phyloP scores from a whole-genome alignment of 2,797 vertebrate species.

The Poecile montanus region DNA sequence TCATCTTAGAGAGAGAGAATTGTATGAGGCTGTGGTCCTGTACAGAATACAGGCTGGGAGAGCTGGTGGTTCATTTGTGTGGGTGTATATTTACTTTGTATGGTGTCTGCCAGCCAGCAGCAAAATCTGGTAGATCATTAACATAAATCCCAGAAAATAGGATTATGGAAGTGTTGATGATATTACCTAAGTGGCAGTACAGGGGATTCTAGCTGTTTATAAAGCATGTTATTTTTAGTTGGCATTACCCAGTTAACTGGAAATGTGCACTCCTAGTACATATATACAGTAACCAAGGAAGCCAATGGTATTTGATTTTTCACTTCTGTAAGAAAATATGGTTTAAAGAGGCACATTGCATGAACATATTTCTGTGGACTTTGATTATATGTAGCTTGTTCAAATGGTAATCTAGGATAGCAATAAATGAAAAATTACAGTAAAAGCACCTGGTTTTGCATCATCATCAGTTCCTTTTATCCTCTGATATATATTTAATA shows the following conservation, averaged over 20 bases:
- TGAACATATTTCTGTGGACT: not conserved
- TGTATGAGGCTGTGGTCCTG: not conserved
- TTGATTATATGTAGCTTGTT: not conserved
- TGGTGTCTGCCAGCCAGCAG: conserved; percentile 7
- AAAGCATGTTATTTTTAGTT: not conserved
- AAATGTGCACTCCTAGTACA: not conserved
- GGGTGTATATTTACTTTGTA: not conserved
- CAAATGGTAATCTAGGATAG: not conserved
- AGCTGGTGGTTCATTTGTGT: not conserved
- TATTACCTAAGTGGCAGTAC: conserved; percentile 22
- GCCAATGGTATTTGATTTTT: not conserved
- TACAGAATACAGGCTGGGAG: not conserved
- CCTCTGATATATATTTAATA: not conserved
- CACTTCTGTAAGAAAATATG: not conserved
- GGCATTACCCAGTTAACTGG: not conserved
- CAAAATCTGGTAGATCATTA: conserved; percentile 32
- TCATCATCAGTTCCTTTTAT: not conserved
- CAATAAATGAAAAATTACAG: not conserved
- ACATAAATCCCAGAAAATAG: conserved; percentile 51
- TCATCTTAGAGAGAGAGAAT: not conserved
- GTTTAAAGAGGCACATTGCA: not conserved
- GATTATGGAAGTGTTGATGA: conserved; percentile 48
- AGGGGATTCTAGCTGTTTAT: conserved; percentile 23
- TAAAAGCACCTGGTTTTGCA: not conserved
- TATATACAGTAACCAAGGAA: not conserved